A percentile compares a stretch with the other conserved stretches of the same genome.
phyloP scores from a whole-genome alignment of 2,888 invertebrate genomes.

The Eupithecia vulgata region DNA sequence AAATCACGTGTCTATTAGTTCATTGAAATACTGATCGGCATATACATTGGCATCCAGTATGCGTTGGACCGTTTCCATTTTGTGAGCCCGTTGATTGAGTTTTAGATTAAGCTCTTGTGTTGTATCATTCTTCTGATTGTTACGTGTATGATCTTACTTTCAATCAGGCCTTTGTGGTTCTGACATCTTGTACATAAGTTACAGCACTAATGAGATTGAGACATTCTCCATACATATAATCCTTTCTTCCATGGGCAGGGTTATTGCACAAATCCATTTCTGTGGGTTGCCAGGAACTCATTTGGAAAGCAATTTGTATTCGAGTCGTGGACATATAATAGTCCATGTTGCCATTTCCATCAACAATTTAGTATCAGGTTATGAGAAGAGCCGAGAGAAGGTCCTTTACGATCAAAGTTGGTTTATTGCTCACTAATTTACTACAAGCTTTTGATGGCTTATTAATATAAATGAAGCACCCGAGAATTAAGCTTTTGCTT shows the following conservation, averaged over 20 bases:
- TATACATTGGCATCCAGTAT: constrained; percentile 46
- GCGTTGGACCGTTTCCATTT: constrained; percentile 69
- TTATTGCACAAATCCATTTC: constrained; percentile 5
- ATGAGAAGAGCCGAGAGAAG: constrained; percentile 20
- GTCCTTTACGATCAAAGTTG: constrained; percentile 38
- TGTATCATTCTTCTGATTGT: constrained; percentile 52
- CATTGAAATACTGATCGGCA: constrained; percentile 12
- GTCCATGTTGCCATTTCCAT: constrained; percentile 25
- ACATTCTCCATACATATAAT: not conserved
- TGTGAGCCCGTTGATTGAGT: constrained; percentile 74
- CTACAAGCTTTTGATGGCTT: constrained; percentile 30
- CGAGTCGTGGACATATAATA: constrained; percentile 16
- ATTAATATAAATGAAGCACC: constrained; percentile 32
- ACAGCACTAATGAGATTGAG: not conserved
- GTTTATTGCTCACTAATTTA: constrained; percentile 35
- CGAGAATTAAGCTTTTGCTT: constrained; percentile 13
- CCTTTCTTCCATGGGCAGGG: not conserved
- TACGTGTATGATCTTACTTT: constrained; percentile 27
- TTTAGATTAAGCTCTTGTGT: constrained; percentile 66
- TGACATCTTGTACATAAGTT: not conserved
- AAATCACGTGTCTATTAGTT: not conserved
- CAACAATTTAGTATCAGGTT: constrained; percentile 31
- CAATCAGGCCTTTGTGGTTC: constrained; percentile 19
- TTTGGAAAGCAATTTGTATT: constrained; percentile 22
- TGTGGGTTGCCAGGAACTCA: constrained; percentile 5